Conservation (phyloP, 2,888 invertebrate genomes). For the Odontomyia ornata region DNA sequence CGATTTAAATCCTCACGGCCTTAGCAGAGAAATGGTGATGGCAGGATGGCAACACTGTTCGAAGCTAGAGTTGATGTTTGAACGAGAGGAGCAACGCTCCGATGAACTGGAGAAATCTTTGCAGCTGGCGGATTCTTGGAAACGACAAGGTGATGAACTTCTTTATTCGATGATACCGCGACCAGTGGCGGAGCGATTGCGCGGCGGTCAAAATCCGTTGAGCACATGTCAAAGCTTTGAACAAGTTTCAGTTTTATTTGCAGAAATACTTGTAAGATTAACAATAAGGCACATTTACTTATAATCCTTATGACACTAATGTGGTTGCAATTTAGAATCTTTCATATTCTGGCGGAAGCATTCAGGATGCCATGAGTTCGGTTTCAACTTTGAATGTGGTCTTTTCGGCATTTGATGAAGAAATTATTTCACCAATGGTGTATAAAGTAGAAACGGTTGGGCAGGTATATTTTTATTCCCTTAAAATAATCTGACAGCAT, state of each 20-base stretch:
- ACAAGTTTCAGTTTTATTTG: slow-evolving; percentile 63
- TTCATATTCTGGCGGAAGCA: slow-evolving; percentile 52
- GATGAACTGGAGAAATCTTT: slow-evolving; percentile 81
- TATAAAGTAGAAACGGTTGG: slow-evolving; percentile 96
- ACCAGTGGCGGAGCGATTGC: slow-evolving; percentile 81
- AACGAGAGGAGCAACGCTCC: slow-evolving; percentile 82
- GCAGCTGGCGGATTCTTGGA: slow-evolving; percentile 82
- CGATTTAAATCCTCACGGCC: slow-evolving; percentile 85
- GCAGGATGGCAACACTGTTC: slow-evolving; percentile 88
- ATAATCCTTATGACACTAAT: not conserved
- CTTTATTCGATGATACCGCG: slow-evolving; percentile 93
- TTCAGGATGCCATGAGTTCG: slow-evolving; percentile 76
- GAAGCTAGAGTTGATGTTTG: slow-evolving; percentile 81
- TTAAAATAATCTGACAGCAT: not conserved
- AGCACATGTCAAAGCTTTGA: slow-evolving; percentile 79
- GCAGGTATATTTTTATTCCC: slow-evolving; percentile 65
- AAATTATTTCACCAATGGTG: slow-evolving; percentile 84
- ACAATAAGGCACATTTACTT: not conserved
- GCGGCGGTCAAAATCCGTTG: slow-evolving; percentile 78
- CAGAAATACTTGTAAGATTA: slow-evolving; percentile 57
- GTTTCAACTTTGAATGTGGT: slow-evolving; percentile 87
- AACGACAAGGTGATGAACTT: slow-evolving; percentile 83
- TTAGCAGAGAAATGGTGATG: slow-evolving; percentile 83
- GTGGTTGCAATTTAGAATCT: slow-evolving; percentile 44
- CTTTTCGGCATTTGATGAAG: slow-evolving; percentile 83